Evolutionary conservation across 2,888 invertebrate genomes (phyloP).

Genomic region (Tholera decimalis): DNA sequence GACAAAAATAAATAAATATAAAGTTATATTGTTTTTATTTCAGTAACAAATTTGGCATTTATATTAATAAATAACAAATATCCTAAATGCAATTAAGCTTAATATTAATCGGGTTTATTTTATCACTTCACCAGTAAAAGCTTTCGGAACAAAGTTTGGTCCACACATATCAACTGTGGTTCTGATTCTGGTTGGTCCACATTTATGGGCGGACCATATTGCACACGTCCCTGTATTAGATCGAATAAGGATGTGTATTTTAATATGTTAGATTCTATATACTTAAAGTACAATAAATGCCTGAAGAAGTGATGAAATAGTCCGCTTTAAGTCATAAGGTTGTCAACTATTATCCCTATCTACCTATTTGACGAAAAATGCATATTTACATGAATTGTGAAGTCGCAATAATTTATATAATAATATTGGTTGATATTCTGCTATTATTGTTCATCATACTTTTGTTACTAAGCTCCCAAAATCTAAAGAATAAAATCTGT

Average conservation of each 20-base stretch:
- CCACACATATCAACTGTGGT: too few relatives aligned
- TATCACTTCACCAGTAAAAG: constrained; percentile 11
- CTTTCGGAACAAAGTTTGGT: too few relatives aligned
- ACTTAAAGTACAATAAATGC: not conserved
- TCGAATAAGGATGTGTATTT: too few relatives aligned
- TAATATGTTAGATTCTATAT: not conserved
- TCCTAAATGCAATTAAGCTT: constrained; percentile 61
- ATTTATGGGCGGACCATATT: too few relatives aligned
- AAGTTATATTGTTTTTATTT: constrained; percentile 65
- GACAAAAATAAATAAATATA: constrained; percentile 57
- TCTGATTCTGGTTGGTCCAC: too few relatives aligned
- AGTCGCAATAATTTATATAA: constrained; percentile 6
- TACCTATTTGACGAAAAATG: constrained; percentile 32
- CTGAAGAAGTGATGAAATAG: constrained; percentile 16
- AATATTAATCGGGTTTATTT: constrained; percentile 27
- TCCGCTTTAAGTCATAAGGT: not conserved
- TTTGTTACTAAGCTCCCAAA: constrained; percentile 7
- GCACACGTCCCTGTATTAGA: too few relatives aligned
- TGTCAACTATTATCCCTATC: constrained; percentile 7
- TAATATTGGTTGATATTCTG: constrained; percentile 1
- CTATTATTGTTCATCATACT: constrained; percentile 14
- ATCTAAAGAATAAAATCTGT: constrained; percentile 3
- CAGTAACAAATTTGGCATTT: constrained; percentile 70
- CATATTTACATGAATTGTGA: constrained; percentile 46
- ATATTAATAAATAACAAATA: constrained; percentile 68